These are phyloP conservation scores for Stenurella melanura DNA, from an alignment of 2,888 invertebrate species.

Conservation along the genomic window DNA sequence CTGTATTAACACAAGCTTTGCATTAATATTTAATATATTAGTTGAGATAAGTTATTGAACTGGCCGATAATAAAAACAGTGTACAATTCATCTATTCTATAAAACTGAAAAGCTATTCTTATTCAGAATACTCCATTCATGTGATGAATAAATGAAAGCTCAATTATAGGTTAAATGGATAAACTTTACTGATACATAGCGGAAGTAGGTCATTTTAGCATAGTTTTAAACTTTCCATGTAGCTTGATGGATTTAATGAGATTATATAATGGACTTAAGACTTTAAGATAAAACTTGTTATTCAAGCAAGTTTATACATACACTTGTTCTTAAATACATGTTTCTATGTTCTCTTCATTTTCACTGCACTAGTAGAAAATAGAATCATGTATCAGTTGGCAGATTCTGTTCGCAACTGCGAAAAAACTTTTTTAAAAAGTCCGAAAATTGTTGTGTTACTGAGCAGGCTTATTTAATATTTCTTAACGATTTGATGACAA, in stretches of 20 bases:
- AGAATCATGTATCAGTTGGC: too few relatives aligned
- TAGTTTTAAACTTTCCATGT: conserved; percentile 48
- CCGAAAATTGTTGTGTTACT: too few relatives aligned
- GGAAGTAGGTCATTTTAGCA: conserved; percentile 40
- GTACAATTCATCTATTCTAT: neutral
- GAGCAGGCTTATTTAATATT: too few relatives aligned
- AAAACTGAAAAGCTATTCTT: neutral
- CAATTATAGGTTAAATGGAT: conserved; percentile 6
- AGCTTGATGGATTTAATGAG: conserved; percentile 41
- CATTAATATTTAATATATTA: too few relatives aligned
- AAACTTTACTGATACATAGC: conserved; percentile 37
- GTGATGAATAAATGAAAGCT: conserved; percentile 7
- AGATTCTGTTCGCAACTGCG: too few relatives aligned
- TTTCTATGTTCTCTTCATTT: neutral
- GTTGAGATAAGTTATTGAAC: too few relatives aligned
- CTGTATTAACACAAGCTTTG: too few relatives aligned
- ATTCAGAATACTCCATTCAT: neutral
- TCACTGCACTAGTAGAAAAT: too few relatives aligned
- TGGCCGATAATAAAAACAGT: neutral
- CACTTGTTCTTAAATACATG: conserved; percentile 20
- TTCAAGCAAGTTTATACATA: conserved; percentile 1
- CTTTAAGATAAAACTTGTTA: conserved; percentile 39
- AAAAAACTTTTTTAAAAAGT: too few relatives aligned
- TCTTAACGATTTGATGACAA: too few relatives aligned
- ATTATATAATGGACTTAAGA: conserved; percentile 38